Base-by-base conservation (phyloP, 2,888 invertebrate genomes). In the Sabatieria punctata region DNA sequence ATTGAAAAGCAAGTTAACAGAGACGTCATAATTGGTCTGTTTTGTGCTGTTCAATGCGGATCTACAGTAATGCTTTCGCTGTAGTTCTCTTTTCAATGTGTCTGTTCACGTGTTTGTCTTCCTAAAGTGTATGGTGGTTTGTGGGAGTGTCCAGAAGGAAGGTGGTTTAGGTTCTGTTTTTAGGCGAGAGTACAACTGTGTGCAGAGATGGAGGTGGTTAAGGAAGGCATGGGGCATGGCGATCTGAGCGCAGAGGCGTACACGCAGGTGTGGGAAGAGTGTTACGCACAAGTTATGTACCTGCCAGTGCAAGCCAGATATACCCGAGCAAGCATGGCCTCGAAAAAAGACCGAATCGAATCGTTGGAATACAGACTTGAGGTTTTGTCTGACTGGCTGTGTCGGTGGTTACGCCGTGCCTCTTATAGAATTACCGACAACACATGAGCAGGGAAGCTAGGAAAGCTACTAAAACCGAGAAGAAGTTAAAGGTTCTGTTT, bases 401-500 rank as follows among this genome's bases (percentile, higher is more conserved):
- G 54, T 44, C 19, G 2, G 19, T 19, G 13, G n/a, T 43, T 6
- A 15, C 26, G 15, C 15, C n/a, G 24, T 49, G 35, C 19, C 11
- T 15, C 33, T 54, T 57, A 33, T 44, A 66, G 67, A 81, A 82
- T 65, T 91, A 95, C 68, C 76, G 93, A 53, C 78, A 77, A 49
- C 91, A 91, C 68, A 97, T 99, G 95, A 83, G 86, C 0, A 81
- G 80, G 54, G 88, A 95, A 68, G 93, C 95, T 0, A 95, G 93
- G 68, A 78, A 81, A 48, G 93, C 95, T 43, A 85, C 86, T 0
- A 97, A 93, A 71, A 80, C 91, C 75, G 97, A 99, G 68, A 95
- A 93, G 68, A 95, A 91, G 70, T 71, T 97, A 24, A 81, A 89
- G 69, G 82, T 95, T 47, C 73, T 95, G n/a, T 82, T 93, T 3